Evolutionary conservation across 2,113 vertebrate species (phyloP).

Genomic region (Sinocyclocheilus grahami): DNA sequence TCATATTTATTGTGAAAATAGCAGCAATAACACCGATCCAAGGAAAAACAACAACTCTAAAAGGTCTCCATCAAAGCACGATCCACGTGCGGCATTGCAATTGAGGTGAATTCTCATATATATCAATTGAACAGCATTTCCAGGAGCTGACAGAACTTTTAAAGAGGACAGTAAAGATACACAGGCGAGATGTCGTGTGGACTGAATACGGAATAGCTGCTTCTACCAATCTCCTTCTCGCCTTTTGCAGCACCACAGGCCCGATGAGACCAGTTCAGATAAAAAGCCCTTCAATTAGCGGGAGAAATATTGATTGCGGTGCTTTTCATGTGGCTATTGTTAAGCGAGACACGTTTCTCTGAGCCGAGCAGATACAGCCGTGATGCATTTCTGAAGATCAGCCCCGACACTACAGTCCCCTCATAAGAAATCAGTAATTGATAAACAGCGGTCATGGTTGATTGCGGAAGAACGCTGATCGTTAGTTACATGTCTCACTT

Average conservation of each 20-base stretch:
- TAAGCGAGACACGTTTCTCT: conserved; percentile 69
- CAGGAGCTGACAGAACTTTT: conserved; percentile 62
- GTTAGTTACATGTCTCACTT: conserved; percentile 9
- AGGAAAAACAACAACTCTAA: neutral
- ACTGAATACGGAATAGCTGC: conserved; percentile 63
- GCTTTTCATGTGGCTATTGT: conserved; percentile 75
- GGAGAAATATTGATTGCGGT: conserved; percentile 80
- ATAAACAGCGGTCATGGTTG: conserved; percentile 57
- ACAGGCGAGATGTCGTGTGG: conserved; percentile 55
- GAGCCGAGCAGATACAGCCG: conserved; percentile 64
- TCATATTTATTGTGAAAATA: neutral
- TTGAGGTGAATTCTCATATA: conserved; percentile 59
- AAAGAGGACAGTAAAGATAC: conserved; percentile 60
- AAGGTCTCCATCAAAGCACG: neutral
- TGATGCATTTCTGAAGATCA: conserved; percentile 63
- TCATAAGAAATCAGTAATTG: conserved; percentile 69
- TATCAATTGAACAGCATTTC: conserved; percentile 65
- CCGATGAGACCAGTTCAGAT: conserved; percentile 72
- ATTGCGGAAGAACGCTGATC: neutral
- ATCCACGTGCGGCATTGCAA: conserved; percentile 31
- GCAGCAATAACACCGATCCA: neutral
- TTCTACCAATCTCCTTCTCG: conserved; percentile 53
- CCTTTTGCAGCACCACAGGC: conserved; percentile 64
- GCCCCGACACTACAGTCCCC: conserved; percentile 69
- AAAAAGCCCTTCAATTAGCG: conserved; percentile 80